phyloP scores from a whole-genome alignment of 30 jellyfish, hydroid and myxozoan genomes.

The Turritopsis dohrnii region DNA sequence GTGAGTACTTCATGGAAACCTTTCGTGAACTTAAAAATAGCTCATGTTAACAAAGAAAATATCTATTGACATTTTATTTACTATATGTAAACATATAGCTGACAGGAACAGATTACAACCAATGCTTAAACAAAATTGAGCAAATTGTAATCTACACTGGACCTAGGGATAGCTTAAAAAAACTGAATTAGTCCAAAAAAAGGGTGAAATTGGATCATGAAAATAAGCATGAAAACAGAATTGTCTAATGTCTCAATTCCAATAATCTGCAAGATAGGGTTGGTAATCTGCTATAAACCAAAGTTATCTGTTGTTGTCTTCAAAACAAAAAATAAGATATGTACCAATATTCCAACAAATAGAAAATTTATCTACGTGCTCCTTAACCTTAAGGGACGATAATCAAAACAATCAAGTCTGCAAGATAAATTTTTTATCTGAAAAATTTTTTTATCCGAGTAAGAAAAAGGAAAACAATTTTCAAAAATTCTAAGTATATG shows the following conservation, averaged over 20 bases:
- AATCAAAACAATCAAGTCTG: not conserved
- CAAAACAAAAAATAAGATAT: not conserved
- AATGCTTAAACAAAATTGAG: no score
- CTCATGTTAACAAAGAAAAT: not conserved
- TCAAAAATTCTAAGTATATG: not conserved
- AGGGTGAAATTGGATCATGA: not conserved
- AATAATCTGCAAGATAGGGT: not conserved
- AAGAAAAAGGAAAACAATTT: not conserved
- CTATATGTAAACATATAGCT: not conserved
- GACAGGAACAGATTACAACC: no score
- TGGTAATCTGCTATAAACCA: not conserved
- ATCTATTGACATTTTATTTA: not conserved
- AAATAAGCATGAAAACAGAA: not conserved
- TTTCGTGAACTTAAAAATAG: no score
- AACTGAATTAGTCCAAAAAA: not conserved
- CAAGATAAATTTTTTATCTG: not conserved
- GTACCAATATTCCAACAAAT: no score
- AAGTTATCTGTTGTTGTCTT: not conserved
- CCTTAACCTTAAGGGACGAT: no score
- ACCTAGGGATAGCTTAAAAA: not conserved
- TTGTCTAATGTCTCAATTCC: not conserved
- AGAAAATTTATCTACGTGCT: no score
- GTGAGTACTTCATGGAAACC: not conserved
- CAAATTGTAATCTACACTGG: no score
- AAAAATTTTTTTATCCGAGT: no score